Evolutionary conservation across 53 echinoderm and acorn worm genomes (phyloP).

Genomic region (Arbacia lixula): DNA sequence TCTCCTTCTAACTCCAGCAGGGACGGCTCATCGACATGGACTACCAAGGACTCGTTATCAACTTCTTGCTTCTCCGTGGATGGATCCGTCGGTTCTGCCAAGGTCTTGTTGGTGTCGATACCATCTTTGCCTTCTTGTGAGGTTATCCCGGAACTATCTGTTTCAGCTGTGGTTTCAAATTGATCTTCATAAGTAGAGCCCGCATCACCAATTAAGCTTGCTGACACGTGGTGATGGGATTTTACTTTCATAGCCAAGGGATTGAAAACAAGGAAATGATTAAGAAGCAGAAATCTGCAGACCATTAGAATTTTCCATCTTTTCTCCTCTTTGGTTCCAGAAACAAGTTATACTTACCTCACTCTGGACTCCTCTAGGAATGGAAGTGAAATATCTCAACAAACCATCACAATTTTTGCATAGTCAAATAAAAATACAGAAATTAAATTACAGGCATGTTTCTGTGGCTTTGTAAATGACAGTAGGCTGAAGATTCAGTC

Average conservation of each 20-base stretch:
- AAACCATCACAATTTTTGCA: no score
- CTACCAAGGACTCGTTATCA: slow-evolving; percentile 92
- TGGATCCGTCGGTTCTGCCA: slow-evolving; percentile 47
- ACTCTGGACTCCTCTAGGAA: no score
- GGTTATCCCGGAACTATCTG: slow-evolving; percentile 33
- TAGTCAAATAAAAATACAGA: no score
- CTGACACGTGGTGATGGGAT: slow-evolving; percentile 34
- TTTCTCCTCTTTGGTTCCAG: not conserved
- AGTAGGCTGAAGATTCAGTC: no score
- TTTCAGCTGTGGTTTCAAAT: slow-evolving; percentile 54
- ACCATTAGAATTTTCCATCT: not conserved
- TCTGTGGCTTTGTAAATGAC: not conserved
- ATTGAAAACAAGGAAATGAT: slow-evolving; percentile 43
- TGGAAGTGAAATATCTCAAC: no score
- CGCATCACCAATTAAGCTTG: slow-evolving; percentile 1
- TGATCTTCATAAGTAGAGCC: slow-evolving; percentile 25
- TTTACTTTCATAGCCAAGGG: slow-evolving; percentile 38
- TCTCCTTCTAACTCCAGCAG: slow-evolving; percentile 94
- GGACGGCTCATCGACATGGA: slow-evolving; percentile 95
- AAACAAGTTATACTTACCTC: slow-evolving; percentile 16
- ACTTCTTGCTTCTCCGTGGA: slow-evolving; percentile 64
- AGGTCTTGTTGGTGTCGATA: not conserved
- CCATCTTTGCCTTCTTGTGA: not conserved
- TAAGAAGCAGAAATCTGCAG: not conserved
- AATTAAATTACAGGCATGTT: no score